Percentiles rank a stretch among this genome's conserved stretches.
phyloP scores from a whole-genome alignment of 2,113 vertebrate species.

The Motacilla tschutschensis region DNA sequence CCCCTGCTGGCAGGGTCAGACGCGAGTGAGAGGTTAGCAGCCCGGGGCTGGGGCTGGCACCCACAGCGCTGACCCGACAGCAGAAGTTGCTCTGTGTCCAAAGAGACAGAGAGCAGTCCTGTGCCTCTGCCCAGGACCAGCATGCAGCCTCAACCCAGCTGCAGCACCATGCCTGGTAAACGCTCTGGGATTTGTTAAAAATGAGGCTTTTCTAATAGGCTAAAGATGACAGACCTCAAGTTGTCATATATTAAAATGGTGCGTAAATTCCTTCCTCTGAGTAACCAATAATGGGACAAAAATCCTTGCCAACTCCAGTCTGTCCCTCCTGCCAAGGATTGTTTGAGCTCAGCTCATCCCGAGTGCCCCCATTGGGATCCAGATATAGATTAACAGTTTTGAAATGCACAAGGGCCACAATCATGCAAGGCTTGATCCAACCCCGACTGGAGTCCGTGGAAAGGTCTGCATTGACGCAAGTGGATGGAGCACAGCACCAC shows the following conservation, averaged over 20 bases:
- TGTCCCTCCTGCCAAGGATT: constrained; percentile 54
- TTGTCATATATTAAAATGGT: constrained; percentile 52
- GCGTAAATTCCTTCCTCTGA: constrained; percentile 26
- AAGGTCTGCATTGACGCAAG: constrained; percentile 57
- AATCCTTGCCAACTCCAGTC: constrained; percentile 45
- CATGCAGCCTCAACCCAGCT: neutral
- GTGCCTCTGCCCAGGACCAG: neutral
- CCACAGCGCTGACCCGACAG: accelerated
- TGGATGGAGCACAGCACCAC: neutral
- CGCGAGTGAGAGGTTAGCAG: neutral
- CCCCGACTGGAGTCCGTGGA: constrained; percentile 22
- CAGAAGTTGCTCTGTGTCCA: neutral
- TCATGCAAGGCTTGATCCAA: constrained; percentile 34
- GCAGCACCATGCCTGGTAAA: neutral
- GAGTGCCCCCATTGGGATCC: constrained; percentile 45
- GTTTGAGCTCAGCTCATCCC: constrained; percentile 43
- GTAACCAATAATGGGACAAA: constrained; percentile 45
- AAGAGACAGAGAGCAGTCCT: neutral
- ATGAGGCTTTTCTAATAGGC: constrained; percentile 5
- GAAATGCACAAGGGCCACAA: constrained; percentile 33
- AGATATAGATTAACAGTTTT: constrained; percentile 51
- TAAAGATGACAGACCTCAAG: constrained; percentile 59
- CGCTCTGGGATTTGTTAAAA: constrained; percentile 45
- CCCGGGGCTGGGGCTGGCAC: accelerated
- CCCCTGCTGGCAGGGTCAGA: neutral